Base-by-base conservation (phyloP, 2,888 invertebrate species). In the Autographa gamma region DNA sequence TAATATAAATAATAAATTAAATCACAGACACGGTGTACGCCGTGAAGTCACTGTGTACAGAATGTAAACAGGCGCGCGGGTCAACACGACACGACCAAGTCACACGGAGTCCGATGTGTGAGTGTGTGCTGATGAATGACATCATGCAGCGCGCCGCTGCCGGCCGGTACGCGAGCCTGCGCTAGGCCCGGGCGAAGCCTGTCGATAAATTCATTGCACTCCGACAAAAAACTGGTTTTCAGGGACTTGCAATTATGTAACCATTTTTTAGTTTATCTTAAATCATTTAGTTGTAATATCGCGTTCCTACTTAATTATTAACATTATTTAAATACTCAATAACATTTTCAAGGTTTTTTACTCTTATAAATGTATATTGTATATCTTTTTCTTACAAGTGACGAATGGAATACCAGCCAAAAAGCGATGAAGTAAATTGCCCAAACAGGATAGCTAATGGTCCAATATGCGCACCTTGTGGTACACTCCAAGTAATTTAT, bases 51-150 rank as follows among this genome's bases (percentile, higher is more conserved):
- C 93, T 90, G 90, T 91, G 90, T 90, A 85, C 85, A 88, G 89
- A 93, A 93, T 93, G 94, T 95, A 94, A 94, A 95, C 94, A 95
- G 92, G 86, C 86, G 83, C 88, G 87, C 89, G 90, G 88, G 87
- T 87, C 83, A 84, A 81, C 84, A 84, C 84, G 84, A 81, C 77
- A 82, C 88, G 85, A 84, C 87, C 89, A 86, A 87, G 82, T 88
- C 89, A 87, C 89, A 89, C 89, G 89, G 85, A 83, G 89, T 88
- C 90, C 83, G 77, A 89, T 93, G 92, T 94, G 93, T 93, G 93
- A 91, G 92, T 94, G 94, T 93, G 93, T 91, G 91, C 82, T 88
- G 89, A 91, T 93, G 93, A 95, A 95, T 95, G 95, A 95, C 95
- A 95, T 95, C 95, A 95, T 94, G 90, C 88, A 82, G 81, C 88